Conservation (phyloP, 2,113 vertebrate species). For the Sinocyclocheilus grahami region DNA sequence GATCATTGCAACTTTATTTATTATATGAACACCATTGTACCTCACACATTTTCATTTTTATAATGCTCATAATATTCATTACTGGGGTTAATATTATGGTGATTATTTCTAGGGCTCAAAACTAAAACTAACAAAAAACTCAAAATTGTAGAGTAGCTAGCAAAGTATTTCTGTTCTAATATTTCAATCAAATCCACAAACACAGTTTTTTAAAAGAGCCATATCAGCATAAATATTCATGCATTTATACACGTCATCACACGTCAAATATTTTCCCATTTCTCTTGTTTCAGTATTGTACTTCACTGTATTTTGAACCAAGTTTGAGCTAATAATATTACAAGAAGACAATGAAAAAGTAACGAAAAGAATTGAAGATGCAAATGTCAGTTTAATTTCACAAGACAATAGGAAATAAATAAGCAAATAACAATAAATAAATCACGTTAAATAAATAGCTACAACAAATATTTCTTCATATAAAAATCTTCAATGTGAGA, state of each 20-base stretch:
- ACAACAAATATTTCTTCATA: constrained; percentile 40
- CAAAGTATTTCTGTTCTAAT: neutral
- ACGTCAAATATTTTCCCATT: neutral
- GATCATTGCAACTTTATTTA: neutral
- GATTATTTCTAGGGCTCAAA: neutral
- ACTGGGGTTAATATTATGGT: neutral
- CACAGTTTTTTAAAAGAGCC: too few species aligned
- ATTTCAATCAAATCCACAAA: neutral
- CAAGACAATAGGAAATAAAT: constrained; percentile 64
- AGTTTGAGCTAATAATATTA: neutral
- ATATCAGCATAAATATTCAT: neutral
- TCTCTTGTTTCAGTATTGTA: neutral
- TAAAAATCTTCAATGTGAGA: constrained; percentile 48
- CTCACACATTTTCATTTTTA: neutral
- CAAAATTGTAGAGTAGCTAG: neutral
- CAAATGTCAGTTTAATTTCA: constrained; percentile 41
- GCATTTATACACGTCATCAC: neutral
- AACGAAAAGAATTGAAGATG: constrained; percentile 46
- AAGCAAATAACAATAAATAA: constrained; percentile 51
- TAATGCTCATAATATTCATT: neutral
- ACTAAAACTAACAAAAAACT: neutral
- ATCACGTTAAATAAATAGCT: constrained; percentile 52
- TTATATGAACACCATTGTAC: neutral
- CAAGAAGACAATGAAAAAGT: neutral
- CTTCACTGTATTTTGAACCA: neutral